These are phyloP conservation scores for Cataglyphis albicans DNA, from an alignment of 2,888 invertebrate genomes.

Conservation along the genomic window DNA sequence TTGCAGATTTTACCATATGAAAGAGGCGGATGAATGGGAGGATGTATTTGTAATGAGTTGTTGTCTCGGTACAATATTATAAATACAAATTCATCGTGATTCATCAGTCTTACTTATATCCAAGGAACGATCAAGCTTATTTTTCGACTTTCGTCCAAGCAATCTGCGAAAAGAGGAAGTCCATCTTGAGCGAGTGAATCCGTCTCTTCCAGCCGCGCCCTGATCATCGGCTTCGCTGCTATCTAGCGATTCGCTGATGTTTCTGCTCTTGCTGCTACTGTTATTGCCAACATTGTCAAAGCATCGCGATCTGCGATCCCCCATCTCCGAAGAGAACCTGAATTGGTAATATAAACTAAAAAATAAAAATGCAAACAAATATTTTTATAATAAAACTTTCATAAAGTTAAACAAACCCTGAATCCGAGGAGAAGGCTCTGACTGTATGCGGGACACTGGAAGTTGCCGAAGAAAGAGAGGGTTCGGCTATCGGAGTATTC, in stretches of 20 bases:
- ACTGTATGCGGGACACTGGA: conserved; percentile 81
- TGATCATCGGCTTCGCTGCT: conserved; percentile 73
- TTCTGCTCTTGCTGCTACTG: conserved; percentile 74
- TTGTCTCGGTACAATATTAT: conserved; percentile 44
- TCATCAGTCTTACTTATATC: conserved; percentile 65
- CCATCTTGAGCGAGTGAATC: conserved; percentile 88
- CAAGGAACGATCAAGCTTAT: conserved; percentile 75
- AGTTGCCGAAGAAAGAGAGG: conserved; percentile 81
- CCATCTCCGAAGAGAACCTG: conserved; percentile 84
- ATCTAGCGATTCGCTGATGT: conserved; percentile 74
- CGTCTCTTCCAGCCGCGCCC: conserved; percentile 77
- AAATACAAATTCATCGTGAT: conserved; percentile 11
- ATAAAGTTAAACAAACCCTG: conserved; percentile 77
- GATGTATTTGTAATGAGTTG: conserved; percentile 58
- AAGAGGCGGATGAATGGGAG: conserved; percentile 38
- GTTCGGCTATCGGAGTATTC: conserved; percentile 87
- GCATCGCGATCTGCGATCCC: conserved; percentile 84
- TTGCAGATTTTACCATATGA: not conserved
- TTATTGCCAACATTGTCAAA: conserved; percentile 83
- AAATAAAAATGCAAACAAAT: not conserved
- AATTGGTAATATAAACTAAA: not conserved
- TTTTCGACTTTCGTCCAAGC: conserved; percentile 81
- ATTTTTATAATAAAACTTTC: not conserved
- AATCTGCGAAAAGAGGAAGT: conserved; percentile 89
- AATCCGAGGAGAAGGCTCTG: conserved; percentile 84